A percentile compares a stretch with the other conserved stretches of the same genome.
Evolutionary conservation across 2,888 invertebrate species (phyloP).

Genomic region (Sinhomidia bicolor): DNA sequence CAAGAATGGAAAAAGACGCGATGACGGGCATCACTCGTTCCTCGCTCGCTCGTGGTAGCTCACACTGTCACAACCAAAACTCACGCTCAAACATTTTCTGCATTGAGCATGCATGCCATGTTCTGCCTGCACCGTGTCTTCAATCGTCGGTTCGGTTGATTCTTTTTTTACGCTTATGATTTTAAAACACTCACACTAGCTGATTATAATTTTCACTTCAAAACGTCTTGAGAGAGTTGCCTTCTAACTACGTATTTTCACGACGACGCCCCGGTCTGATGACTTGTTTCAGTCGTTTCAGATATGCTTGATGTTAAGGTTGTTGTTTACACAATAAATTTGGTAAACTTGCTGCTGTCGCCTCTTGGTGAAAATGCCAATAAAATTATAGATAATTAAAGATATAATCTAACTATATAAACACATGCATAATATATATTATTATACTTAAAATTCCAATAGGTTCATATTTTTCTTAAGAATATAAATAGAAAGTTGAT

Average conservation of each 20-base stretch:
- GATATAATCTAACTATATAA: not conserved
- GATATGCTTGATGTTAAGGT: not conserved
- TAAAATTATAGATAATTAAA: conserved; percentile 39
- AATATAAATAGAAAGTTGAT: not conserved
- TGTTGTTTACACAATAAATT: conserved; percentile 38
- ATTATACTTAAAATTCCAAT: not conserved
- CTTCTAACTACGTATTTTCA: not conserved
- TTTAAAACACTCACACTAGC: not conserved
- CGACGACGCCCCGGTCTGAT: not conserved
- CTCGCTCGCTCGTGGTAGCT: not conserved
- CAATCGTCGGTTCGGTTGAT: not conserved
- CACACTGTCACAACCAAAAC: no score
- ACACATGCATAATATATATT: not conserved
- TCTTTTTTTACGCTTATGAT: not conserved
- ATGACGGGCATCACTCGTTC: conserved; percentile 24
- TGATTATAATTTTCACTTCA: conserved; percentile 12
- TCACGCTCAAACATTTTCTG: no score
- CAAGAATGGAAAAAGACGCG: conserved; percentile 62
- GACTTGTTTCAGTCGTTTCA: conserved; percentile 27
- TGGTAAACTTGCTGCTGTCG: conserved; percentile 5
- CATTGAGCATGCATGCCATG: no score
- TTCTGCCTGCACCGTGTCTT: not conserved
- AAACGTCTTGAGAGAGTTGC: not conserved
- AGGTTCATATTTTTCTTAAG: not conserved
- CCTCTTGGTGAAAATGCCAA: conserved; percentile 24